Base-by-base conservation (phyloP, 2,888 invertebrate genomes). In the Trichopria drosophilae region DNA sequence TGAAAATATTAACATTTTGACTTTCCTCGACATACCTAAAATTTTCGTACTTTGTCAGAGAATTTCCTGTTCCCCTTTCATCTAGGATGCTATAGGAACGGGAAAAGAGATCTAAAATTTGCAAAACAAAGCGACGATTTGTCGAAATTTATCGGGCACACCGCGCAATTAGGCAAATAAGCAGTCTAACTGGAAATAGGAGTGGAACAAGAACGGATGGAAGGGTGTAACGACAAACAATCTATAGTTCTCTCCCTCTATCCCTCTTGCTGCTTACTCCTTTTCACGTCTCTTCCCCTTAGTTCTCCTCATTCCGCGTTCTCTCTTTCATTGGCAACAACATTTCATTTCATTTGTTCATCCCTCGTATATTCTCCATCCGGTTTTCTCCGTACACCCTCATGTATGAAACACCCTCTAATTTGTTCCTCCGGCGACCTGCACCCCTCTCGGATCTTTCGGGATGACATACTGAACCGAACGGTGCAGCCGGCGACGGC, bases 331-430 rank as follows among this genome's bases (percentile, higher is more conserved):
- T 60, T 61, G 62, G 68, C 64, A 69, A 67, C 68, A 69, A 70
- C 70, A 68, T 73, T 73, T 71, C 71, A 68, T 71, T 73, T 71
- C 69, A 72, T 72, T 73, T 71, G 73, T 71, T 72, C 71, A 62
- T 66, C 62, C 68, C 64, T 60, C 65, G 56, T 58, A 53, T 62
- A 60, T 62, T 52, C 52, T 52, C 55, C 32, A 26, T 53, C 42
- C 55, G 49, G 60, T 42, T n/a, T 54, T 57, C 55, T 53, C 51
- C 60, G 62, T 66, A 66, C 63, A 62, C 60, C 62, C 67, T 65
- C 61, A 49, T 61, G 65, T 69, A 64, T 64, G 62, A 65, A 71
- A 68, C 68, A 66, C 68, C 69, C 71, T 70, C 70, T 72, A 73
- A 72, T 73, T 73, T 71, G 69, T 66, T 67, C 60, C 66, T 63